These are phyloP conservation scores for Agelaius phoeniceus DNA, from an alignment of 2,113 vertebrate species.

Conservation along the genomic window DNA sequence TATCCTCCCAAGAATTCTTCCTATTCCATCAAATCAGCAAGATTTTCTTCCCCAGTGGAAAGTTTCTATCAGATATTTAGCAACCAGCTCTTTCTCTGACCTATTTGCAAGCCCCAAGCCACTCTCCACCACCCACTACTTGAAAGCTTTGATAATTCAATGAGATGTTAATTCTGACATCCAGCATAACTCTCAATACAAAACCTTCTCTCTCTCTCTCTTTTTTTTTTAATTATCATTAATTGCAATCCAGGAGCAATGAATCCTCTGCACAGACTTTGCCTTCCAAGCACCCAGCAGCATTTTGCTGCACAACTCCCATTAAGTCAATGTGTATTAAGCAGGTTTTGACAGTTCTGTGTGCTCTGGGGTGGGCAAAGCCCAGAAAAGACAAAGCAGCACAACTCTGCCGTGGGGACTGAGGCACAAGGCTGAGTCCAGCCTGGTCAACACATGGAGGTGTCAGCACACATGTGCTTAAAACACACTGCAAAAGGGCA, in stretches of 20 bases:
- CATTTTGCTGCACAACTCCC: background rate
- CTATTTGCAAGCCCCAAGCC: conserved; percentile 63
- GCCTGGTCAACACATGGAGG: background rate
- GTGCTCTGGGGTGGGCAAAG: background rate
- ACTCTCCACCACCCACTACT: conserved; percentile 30
- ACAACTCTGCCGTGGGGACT: background rate
- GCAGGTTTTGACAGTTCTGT: background rate
- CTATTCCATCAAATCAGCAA: conserved; percentile 51
- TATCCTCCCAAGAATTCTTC: background rate
- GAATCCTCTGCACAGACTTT: background rate
- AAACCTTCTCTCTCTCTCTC: background rate
- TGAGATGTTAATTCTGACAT: conserved; percentile 58
- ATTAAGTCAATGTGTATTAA: background rate
- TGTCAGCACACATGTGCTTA: background rate
- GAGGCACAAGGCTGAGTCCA: background rate
- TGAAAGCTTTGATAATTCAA: conserved; percentile 53
- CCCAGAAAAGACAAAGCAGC: background rate
- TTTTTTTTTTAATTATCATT: background rate
- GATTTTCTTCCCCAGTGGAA: conserved; percentile 43
- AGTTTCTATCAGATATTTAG: conserved; percentile 27
- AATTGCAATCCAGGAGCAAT: conserved; percentile 20
- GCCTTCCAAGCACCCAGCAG: background rate
- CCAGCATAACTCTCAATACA: background rate
- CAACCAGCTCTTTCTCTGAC: conserved; percentile 40
- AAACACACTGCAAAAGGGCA: background rate